Evolutionary conservation across 1,140 invertebrate genomes (phyloP).

Genomic region (Rhyzopertha dominica): DNA sequence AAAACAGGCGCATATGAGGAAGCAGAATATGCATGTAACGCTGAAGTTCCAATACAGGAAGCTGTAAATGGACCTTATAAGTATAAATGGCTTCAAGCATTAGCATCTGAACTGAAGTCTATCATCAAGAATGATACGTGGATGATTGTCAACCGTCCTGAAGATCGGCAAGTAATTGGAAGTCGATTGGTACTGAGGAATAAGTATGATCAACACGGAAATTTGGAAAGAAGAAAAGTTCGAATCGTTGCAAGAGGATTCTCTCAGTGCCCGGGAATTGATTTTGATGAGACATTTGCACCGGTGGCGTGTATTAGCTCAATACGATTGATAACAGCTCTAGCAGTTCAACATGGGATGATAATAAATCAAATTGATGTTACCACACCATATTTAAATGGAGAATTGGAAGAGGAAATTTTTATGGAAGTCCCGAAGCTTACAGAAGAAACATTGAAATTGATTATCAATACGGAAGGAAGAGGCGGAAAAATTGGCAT

Average conservation of each 20-base stretch:
- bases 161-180: too few species aligned
- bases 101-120: conserved; percentile 17
- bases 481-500: too few species aligned
- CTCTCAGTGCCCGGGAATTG: conserved; percentile 38
- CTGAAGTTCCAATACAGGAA: conserved; percentile 18
- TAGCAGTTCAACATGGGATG: conserved; percentile 14
- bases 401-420: conserved; percentile 40
- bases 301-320: conserved; percentile 28
- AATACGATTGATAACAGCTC: conserved; percentile 37
- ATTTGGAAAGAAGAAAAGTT: conserved; percentile 42
- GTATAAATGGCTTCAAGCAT: conserved; percentile 17
- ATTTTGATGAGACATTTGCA: conserved; percentile 40
- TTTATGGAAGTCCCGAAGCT: conserved; percentile 40
- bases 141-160: conserved; percentile 11
- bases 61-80: conserved; percentile 13
- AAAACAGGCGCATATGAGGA: not conserved
- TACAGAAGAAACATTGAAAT: conserved; percentile 1
- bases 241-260: conserved; percentile 46
- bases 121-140: conserved; percentile 23
- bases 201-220: too few species aligned
- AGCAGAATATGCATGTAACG: conserved; percentile 2
- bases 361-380: conserved; percentile 44
- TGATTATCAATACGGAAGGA: not conserved
- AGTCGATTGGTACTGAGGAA: too few species aligned
- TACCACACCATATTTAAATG: conserved; percentile 45